Evolutionary conservation across 2,113 vertebrate species (phyloP), one percentile per base, ranked within the genome.

Genomic region (Gobiocypris rarus): DNA sequence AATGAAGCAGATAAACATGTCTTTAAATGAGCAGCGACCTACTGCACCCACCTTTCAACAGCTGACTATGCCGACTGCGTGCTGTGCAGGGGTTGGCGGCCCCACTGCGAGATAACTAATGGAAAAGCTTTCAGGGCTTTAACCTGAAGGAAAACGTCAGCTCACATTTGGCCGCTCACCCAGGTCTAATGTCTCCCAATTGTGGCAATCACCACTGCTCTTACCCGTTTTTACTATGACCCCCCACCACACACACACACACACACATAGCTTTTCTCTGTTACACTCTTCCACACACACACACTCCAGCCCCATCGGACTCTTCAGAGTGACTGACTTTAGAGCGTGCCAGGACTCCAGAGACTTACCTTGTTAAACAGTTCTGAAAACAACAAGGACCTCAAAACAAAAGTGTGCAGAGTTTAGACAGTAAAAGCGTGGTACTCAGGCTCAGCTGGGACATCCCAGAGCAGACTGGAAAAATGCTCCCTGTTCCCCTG

Each of bases 121-220:
- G 97, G 97, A 99, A 87, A 97, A 96, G 97, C 97, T 98, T 98
- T 98, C 96, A 98, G 92, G 92, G 89, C 91, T 24, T 74, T 59
- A 83, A 90, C 93, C 91, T 89, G 88, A 86, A 92, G 91, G 93
- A 95, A 90, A 86, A 93, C 87, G 95, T 96, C 95, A 88, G 90
- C 91, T 96, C 93, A 94, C 92, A 95, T 97, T 95, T 95, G 93
- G 91, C 92, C 95, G 94, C n/a, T 82, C 94, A 93, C 88, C 90
- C 93, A 93, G 90, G 93, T 93, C 94, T 95, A 90, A 89, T 95
- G 94, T 89, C 93, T 94, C 91, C 94, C 92, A 94, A 94, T 93
- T 95, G 93, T 94, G 92, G 91, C 91, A 93, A 89, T 87, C 89
- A 92, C 92, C 89, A 84, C 87, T 90, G 89, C 85, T 90, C 92